A percentile compares a stretch with the other conserved stretches of the same genome.
Evolutionary conservation across 2,888 invertebrate species (phyloP).

Genomic region (Drosophila leonis): DNA sequence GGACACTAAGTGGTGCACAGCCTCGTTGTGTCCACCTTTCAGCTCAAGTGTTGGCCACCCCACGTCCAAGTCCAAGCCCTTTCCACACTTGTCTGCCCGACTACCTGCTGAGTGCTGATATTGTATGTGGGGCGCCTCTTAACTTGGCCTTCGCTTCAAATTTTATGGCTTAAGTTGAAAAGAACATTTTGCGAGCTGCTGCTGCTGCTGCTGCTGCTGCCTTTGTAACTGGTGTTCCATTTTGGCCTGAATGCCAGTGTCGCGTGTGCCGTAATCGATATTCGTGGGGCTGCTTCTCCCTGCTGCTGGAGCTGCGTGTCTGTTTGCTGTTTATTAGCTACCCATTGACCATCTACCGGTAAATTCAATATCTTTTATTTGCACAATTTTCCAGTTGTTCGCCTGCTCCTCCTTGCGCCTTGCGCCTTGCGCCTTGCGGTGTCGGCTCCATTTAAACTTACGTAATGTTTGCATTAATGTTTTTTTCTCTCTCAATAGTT

Average conservation of each 20-base stretch:
- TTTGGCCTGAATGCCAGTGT: conserved; percentile 30
- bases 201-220: not conserved
- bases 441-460: conserved; percentile 42
- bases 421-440: no score
- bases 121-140: conserved; percentile 26
- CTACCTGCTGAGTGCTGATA: conserved; percentile 50
- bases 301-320: conserved; percentile 46
- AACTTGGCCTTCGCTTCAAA: conserved; percentile 67
- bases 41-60: not conserved
- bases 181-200: conserved; percentile 48
- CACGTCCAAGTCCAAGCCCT: not conserved
- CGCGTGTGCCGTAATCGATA: conserved; percentile 69
- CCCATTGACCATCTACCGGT: conserved; percentile 39
- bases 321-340: conserved; percentile 67
- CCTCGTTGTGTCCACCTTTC: conserved; percentile 30
- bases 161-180: conserved; percentile 71
- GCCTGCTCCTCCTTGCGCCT: not conserved
- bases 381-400: conserved; percentile 56
- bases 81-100: not conserved
- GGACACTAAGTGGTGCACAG: conserved; percentile 70
- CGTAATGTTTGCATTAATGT: conserved; percentile 54
- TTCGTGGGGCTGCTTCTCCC: conserved; percentile 19
- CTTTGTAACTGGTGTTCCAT: conserved; percentile 22
- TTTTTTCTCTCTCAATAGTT: conserved; percentile 39
- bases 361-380: conserved; percentile 74